A percentile compares a stretch with the other conserved stretches of the same genome.
Conservation (phyloP, 2,797 vertebrate species). For the Lepus townsendii region DNA sequence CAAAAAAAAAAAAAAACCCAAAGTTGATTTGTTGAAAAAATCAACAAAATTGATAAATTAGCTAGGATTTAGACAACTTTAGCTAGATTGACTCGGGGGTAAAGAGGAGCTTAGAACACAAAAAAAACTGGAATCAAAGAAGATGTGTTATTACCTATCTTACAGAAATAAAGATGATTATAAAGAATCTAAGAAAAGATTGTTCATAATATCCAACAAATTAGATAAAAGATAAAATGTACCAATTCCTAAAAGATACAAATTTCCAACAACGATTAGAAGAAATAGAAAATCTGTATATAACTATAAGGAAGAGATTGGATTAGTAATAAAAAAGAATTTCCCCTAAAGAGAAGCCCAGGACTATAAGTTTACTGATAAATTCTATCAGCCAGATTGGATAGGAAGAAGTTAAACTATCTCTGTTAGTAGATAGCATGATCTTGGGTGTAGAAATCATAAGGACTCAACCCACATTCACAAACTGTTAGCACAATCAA, state of each 20-base stretch:
- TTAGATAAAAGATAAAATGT: background rate
- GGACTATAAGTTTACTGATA: background rate
- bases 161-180: background rate
- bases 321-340: background rate
- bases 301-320: background rate
- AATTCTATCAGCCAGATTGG: too few relatives aligned
- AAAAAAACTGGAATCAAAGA: background rate
- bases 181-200: background rate
- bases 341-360: background rate
- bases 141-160: background rate
- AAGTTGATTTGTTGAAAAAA: background rate
- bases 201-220: too few relatives aligned
- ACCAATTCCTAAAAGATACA: background rate
- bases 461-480: background rate
- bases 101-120: background rate
- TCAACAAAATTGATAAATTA: background rate
- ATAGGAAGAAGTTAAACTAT: too few relatives aligned
- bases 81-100: background rate
- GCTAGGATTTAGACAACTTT: background rate
- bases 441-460: background rate
- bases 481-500: background rate
- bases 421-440: background rate
- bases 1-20: background rate
- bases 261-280: background rate
- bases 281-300: background rate